Conservation (phyloP, 2,113 vertebrate species). For the Platanista minor region DNA sequence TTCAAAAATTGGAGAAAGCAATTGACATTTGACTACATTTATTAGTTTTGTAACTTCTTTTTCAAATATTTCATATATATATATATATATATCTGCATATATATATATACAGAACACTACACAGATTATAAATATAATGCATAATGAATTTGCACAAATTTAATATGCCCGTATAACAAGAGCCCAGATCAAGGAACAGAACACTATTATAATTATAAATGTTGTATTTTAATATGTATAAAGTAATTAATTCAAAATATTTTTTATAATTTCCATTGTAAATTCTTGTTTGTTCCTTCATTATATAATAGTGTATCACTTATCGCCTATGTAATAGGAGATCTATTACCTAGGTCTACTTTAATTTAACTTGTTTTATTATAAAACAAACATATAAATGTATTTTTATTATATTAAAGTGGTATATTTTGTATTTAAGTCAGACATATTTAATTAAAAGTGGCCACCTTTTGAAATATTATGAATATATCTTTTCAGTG, state of each 20-base stretch:
- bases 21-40: background rate
- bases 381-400: background rate
- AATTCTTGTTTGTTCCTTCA: background rate
- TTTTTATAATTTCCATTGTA: background rate
- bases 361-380: background rate
- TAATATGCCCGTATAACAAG: background rate
- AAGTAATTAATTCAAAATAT: background rate
- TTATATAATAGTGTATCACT: background rate
- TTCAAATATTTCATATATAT: background rate
- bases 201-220: background rate
- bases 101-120: background rate
- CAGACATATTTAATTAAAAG: background rate
- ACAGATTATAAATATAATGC: background rate
- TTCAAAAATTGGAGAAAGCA: background rate
- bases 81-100: background rate
- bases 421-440: background rate
- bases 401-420: background rate
- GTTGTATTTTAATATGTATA: background rate
- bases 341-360: background rate
- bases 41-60: background rate
- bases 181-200: background rate
- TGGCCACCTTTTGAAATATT: background rate
- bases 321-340: background rate
- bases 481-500: background rate
- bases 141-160: background rate